Evolutionary conservation across 2,888 invertebrate genomes (phyloP), one percentile per base, ranked within the genome.

Genomic region (Lacanobia oleracea): DNA sequence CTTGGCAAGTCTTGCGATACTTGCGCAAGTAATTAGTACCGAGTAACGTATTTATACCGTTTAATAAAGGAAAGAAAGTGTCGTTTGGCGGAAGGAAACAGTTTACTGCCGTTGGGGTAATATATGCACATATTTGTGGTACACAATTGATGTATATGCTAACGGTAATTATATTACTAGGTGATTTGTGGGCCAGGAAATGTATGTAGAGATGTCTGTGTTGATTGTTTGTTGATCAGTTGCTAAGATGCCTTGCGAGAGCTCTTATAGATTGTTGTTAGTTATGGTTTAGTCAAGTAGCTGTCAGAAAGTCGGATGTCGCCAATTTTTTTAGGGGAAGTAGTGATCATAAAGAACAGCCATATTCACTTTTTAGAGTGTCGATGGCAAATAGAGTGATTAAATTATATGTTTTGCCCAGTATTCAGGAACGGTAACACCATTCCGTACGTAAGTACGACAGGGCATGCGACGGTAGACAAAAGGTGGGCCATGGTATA

Each of bases 11-110:
- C 18, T 54, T 76, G 69, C 70, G 82, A 83, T 79, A 78, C 77
- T 85, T 86, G 70, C 65, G 60, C 67, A 79, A 75, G 73, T 85
- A 85, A 83, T 84, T 77, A 79, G 63, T 79, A 67, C 65, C 54
- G 60, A 79, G 65, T 73, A 83, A 64, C 56, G 83, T 73, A 65
- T 79, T 68, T 65, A 48, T 72, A 69, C 50, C 37, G 60, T 64
- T 84, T 75, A 76, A 69, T 78, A 73, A 79, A 86, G 87, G 81
- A 88, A 83, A 82, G 88, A 87, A 88, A 87, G 87, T 87, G 81
- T 81, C 79, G 69, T 79, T 70, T 18, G 50, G 53, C 69, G 85
- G 79, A 84, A 88, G 87, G 86, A 87, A 87, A 60, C 61, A 33
- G 67, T 75, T 74, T 37, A 64, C 67, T 77, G 57, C 59, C 48